Evolutionary conservation across 2,888 invertebrate species (phyloP).

Genomic region (Sminthurinus aureus): DNA sequence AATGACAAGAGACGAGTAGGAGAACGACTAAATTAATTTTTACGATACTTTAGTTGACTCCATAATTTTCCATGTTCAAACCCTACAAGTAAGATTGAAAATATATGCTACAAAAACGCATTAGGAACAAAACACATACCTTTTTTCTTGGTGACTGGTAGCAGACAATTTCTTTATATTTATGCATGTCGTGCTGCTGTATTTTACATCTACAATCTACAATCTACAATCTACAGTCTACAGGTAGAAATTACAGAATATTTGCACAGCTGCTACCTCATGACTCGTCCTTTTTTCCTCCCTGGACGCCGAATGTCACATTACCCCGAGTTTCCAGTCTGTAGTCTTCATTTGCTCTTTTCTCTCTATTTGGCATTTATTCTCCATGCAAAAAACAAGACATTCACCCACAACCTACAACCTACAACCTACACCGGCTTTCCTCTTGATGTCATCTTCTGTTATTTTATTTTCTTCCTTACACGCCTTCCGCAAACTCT

Average conservation of each 20-base stretch:
- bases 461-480: neutral
- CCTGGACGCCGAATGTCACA: neutral
- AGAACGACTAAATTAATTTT: conserved; percentile 39
- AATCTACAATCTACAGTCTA: no score
- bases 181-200: no score
- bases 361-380: neutral
- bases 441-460: neutral
- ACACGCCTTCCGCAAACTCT: neutral
- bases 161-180: neutral
- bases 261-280: conserved; percentile 32
- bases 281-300: neutral
- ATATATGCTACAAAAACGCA: neutral
- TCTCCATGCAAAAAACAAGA: neutral
- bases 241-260: neutral
- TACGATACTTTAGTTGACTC: conserved; percentile 35
- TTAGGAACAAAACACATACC: neutral
- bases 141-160: neutral
- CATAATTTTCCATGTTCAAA: conserved; percentile 20
- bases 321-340: neutral
- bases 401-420: neutral
- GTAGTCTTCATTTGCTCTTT: no score
- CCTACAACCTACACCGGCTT: conserved; percentile 1
- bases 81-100: conserved; percentile 12
- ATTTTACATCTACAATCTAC: no score
- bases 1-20: no score